A percentile compares a stretch with the other conserved stretches of the same genome.
Conservation (phyloP, 2,888 invertebrate genomes). For the Frankliniella fusca region DNA sequence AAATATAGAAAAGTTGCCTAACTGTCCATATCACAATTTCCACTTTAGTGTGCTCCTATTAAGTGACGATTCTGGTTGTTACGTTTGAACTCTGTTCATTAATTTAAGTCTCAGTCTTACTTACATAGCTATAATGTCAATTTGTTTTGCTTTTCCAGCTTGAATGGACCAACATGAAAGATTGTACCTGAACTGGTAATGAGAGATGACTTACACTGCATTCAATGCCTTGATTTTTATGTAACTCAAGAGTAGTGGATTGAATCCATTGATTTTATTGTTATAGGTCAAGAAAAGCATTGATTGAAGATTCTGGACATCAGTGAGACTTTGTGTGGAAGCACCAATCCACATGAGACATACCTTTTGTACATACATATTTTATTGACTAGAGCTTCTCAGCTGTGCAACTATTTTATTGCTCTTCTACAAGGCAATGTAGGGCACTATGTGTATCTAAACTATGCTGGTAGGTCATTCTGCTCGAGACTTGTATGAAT, state of each 20-base stretch:
- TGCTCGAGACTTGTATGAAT: neutral
- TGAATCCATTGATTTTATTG: neutral
- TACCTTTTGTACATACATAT: neutral
- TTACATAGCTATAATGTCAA: neutral
- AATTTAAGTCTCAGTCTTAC: too few species aligned
- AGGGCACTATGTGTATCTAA: neutral
- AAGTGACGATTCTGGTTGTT: too few species aligned
- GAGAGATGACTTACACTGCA: neutral
- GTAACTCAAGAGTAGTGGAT: neutral
- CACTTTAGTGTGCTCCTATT: neutral
- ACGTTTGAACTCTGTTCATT: too few species aligned
- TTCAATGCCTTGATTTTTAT: neutral
- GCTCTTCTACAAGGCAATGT: neutral
- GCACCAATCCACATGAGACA: neutral
- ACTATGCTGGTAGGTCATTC: neutral
- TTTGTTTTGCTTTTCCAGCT: neutral
- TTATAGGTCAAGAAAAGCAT: slow-evolving; percentile 7
- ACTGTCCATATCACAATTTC: neutral
- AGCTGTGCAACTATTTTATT: slow-evolving; percentile 9
- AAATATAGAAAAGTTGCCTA: too few species aligned
- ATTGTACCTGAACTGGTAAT: slow-evolving; percentile 16
- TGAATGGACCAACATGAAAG: slow-evolving; percentile 22
- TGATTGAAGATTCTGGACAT: neutral
- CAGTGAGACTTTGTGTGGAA: neutral
- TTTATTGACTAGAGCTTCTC: slow-evolving; percentile 20